A percentile compares a stretch with the other conserved stretches of the same genome.
Conservation (phyloP, 2,797 vertebrate genomes). For the Picus viridis region DNA sequence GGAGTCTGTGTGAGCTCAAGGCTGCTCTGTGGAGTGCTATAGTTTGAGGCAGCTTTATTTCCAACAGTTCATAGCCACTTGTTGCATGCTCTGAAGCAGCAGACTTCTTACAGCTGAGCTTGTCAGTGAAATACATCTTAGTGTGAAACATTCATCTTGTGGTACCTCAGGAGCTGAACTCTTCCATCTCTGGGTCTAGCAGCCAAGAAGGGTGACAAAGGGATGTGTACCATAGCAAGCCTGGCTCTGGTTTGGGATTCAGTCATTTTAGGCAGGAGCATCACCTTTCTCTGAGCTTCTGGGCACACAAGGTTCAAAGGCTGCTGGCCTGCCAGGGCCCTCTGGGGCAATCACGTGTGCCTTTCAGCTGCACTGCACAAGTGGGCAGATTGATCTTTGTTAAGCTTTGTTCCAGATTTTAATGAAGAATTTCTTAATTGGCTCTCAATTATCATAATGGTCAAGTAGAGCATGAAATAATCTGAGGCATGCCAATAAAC, state of each 20-base stretch:
- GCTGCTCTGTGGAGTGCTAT: background rate
- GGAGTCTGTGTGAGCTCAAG: background rate
- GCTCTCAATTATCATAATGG: background rate
- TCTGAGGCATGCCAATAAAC: background rate
- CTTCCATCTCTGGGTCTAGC: background rate
- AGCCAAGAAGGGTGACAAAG: background rate
- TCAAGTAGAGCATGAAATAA: conserved; percentile 17
- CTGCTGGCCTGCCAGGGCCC: background rate
- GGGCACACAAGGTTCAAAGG: background rate
- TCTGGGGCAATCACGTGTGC: background rate
- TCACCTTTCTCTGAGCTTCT: background rate
- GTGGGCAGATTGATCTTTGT: background rate
- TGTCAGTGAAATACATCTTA: background rate
- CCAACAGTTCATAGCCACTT: background rate
- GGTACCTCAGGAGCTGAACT: background rate
- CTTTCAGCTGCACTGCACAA: background rate
- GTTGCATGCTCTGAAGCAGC: background rate
- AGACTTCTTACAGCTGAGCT: background rate
- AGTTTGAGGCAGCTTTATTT: background rate
- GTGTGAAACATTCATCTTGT: background rate
- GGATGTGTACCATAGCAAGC: background rate
- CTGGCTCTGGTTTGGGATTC: background rate
- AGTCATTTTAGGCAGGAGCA: background rate
- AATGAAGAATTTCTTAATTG: conserved; percentile 36
- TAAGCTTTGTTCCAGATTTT: conserved; percentile 27